A percentile compares a stretch with the other conserved stretches of the same genome.
phyloP scores from a whole-genome alignment of 1,140 invertebrate genomes.

The Macrobrachium rosenbergii region DNA sequence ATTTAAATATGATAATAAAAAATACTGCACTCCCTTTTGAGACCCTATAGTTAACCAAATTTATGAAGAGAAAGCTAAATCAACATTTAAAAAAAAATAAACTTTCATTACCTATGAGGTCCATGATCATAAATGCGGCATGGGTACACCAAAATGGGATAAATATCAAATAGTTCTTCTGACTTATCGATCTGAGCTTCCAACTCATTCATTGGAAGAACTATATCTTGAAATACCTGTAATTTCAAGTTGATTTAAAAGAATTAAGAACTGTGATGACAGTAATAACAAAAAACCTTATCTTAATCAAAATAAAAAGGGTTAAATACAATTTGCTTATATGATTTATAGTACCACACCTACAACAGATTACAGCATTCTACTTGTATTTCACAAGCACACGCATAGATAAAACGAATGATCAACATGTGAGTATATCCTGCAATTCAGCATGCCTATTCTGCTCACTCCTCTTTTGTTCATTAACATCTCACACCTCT shows the following conservation, averaged over 20 bases:
- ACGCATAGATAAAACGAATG: too few relatives aligned
- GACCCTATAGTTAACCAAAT: not conserved
- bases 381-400: too few relatives aligned
- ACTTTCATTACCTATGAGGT: conserved; percentile 62
- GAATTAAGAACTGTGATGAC: not conserved
- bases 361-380: too few relatives aligned
- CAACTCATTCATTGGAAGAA: conserved; percentile 73
- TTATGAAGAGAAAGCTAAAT: not conserved
- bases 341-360: too few relatives aligned
- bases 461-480: too few relatives aligned
- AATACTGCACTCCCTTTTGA: not conserved
- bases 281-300: not conserved
- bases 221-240: conserved; percentile 76
- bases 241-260: not conserved
- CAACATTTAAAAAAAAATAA: not conserved
- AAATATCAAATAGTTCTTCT: conserved; percentile 73
- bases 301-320: not conserved
- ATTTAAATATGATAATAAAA: too few relatives aligned
- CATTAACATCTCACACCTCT: too few relatives aligned
- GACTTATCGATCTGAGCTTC: conserved; percentile 73
- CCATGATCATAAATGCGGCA: conserved; percentile 74
- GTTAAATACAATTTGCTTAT: too few relatives aligned
- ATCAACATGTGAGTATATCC: too few relatives aligned
- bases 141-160: conserved; percentile 75
- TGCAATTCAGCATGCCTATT: too few relatives aligned